A percentile compares a stretch with the other conserved stretches of the same genome.
These are phyloP conservation scores for Anthoscopus minutus DNA, from an alignment of 2,113 vertebrate species.

Conservation along the genomic window DNA sequence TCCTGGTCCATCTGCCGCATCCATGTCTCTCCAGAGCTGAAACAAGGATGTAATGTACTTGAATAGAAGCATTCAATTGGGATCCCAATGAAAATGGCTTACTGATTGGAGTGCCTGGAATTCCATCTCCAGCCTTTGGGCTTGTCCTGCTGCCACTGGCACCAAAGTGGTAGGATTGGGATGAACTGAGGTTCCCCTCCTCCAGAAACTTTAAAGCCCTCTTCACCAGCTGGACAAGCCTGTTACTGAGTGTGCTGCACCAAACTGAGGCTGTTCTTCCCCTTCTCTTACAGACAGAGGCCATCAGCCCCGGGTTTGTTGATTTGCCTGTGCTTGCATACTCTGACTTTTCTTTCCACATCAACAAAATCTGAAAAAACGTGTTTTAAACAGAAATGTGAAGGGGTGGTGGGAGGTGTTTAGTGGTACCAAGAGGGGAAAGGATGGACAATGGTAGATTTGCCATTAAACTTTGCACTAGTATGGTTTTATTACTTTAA, in stretches of 20 bases:
- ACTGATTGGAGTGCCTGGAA: neutral
- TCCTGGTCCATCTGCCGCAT: neutral
- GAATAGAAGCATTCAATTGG: neutral
- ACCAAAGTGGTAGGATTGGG: neutral
- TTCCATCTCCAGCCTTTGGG: neutral
- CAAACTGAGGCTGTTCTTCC: neutral
- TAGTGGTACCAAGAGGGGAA: neutral
- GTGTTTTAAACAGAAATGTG: neutral
- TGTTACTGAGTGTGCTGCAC: too few species aligned
- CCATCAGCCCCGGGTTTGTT: neutral
- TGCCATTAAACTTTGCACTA: neutral
- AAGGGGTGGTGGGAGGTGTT: neutral
- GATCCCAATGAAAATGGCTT: neutral
- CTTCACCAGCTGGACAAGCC: neutral
- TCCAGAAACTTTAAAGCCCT: neutral
- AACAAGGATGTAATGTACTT: neutral
- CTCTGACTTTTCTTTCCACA: neutral
- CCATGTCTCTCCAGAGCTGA: neutral
- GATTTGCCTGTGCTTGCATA: neutral
- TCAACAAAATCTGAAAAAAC: neutral
- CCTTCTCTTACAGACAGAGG: neutral
- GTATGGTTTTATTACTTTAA: neutral
- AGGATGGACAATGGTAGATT: neutral
- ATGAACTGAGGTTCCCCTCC: neutral
- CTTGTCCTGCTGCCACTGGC: neutral